A percentile compares a stretch with the other conserved stretches of the same genome.
Conservation (phyloP, 2,888 invertebrate species). For the Therioaphis trifolii region DNA sequence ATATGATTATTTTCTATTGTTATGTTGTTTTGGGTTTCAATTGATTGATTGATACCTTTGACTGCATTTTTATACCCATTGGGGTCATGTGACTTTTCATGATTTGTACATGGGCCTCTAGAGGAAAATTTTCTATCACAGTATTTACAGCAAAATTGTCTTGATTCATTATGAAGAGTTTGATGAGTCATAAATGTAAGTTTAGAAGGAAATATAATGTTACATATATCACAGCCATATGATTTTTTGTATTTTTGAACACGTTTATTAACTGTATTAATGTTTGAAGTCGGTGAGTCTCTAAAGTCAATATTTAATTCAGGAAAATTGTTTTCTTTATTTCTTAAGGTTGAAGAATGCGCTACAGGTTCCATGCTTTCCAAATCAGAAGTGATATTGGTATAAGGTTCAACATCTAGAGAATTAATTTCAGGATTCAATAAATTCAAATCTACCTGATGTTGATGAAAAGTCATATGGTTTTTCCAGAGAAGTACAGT, state of each 20-base stretch:
- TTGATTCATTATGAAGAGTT: neutral
- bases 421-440: neutral
- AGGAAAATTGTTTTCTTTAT: neutral
- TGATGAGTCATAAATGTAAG: neutral
- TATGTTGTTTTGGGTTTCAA: neutral
- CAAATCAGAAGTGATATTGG: neutral
- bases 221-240: neutral
- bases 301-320: neutral
- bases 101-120: neutral
- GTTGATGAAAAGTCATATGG: conserved; percentile 33
- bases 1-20: neutral
- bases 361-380: neutral
- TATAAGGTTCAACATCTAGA: neutral
- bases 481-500: conserved; percentile 12
- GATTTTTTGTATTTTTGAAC: neutral
- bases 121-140: neutral
- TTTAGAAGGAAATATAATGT: neutral
- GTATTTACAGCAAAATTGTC: neutral
- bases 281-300: neutral
- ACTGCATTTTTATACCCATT: neutral
- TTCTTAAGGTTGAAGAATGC: neutral
- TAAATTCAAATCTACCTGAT: conserved; percentile 7
- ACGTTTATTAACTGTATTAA: too few species aligned
- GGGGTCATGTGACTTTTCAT: conserved; percentile 22
- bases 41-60: neutral